Evolutionary conservation across 1,140 invertebrate species (phyloP), one percentile per base, ranked within the genome.

Genomic region (Stenopsyche tienmushanensis): DNA sequence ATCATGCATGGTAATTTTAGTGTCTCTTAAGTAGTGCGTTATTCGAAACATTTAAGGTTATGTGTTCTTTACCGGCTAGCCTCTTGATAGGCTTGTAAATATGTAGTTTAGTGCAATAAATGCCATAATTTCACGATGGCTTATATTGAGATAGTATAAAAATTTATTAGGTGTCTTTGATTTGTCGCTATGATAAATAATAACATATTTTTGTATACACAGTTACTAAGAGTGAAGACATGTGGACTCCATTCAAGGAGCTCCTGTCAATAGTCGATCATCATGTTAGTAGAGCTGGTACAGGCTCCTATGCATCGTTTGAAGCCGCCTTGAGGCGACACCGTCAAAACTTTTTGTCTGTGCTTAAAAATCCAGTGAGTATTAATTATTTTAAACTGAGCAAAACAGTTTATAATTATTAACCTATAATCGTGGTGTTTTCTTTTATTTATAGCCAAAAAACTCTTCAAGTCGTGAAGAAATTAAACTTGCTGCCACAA

Each of bases 201-300:
- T n/a, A n/a, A n/a, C n/a, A n/a, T n/a, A n/a, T n/a, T n/a, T n/a
- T n/a, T n/a, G n/a, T n/a, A n/a, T n/a, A 39, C n/a, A 39, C 53
- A 80, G 78, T 76, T 10, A 76, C 74, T 26, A 83, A 81, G 52
- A 83, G 83, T 34, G 88, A 90, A 73, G 90, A 92, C 76, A 82
- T 94, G 78, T 96, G 93, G 93, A 90, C 90, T 65, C 90, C 92
- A 5, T 95, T 87, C 76, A 93, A 93, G 72, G 90, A 93, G 70
- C 75, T 96, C 10, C 85, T 89, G 63, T 83, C 79, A 49, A 82
- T 89, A 26, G 86, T 95, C 10, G 88, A 91, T 72, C 78, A 84
- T 34, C 87, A 90, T 66, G 78, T 95, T n/a, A 78, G 82, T 24
- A 82, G 85, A 39, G 84, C 84, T 65, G 80, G 83, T 25, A 84